Conservation (phyloP, 2,888 invertebrate species). For the Tethea ocularis region DNA sequence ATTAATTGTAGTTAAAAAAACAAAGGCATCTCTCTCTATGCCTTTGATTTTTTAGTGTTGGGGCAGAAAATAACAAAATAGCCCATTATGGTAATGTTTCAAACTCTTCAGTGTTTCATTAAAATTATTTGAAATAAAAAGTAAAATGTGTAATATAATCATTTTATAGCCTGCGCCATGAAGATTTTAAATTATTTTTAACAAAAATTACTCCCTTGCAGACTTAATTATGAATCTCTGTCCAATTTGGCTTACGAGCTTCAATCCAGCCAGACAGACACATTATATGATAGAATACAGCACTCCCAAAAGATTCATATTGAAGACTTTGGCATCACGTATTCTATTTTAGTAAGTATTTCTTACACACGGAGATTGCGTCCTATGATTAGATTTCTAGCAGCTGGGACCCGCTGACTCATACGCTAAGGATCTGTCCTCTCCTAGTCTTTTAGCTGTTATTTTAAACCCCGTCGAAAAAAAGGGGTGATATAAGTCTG, state of each 20-base stretch:
- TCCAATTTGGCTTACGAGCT: slow-evolving; percentile 4
- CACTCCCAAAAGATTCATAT: neutral
- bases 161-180: neutral
- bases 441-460: too few relatives aligned
- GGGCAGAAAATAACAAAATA: neutral
- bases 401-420: too few relatives aligned
- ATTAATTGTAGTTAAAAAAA: neutral
- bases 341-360: neutral
- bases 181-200: neutral
- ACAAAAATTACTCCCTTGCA: neutral
- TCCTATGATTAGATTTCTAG: neutral
- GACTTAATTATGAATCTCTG: neutral
- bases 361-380: neutral
- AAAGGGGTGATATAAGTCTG: too few relatives aligned
- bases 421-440: too few relatives aligned
- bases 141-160: neutral
- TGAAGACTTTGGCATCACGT: neutral
- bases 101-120: neutral
- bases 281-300: slow-evolving; percentile 9
- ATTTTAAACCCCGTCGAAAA: too few relatives aligned
- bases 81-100: neutral
- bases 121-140: slow-evolving; percentile 6
- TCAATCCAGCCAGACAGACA: slow-evolving; percentile 4
- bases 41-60: too few relatives aligned
- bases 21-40: too few relatives aligned